A percentile compares a stretch with the other conserved stretches of the same genome.
Conservation (phyloP, 2,888 invertebrate species). For the Arge pagana region DNA sequence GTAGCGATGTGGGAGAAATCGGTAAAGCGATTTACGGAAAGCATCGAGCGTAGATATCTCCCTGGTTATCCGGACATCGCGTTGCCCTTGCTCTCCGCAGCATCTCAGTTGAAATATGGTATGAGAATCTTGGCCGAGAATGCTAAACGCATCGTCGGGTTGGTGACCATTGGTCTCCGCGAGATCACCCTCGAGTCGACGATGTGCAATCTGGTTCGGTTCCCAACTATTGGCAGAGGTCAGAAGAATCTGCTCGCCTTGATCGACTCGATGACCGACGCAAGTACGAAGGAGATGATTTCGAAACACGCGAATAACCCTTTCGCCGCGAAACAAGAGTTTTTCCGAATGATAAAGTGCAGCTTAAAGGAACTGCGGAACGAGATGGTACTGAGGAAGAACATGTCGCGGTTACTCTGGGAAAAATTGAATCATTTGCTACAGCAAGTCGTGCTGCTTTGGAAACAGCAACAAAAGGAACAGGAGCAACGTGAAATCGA, state of each 20-base stretch:
- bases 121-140: slow-evolving; percentile 64
- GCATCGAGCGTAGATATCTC: slow-evolving; percentile 63
- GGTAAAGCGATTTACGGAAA: slow-evolving; percentile 62
- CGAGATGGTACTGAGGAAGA: slow-evolving; percentile 63
- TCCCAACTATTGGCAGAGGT: slow-evolving; percentile 56
- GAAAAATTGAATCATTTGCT: slow-evolving; percentile 63
- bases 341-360: slow-evolving; percentile 69
- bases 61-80: slow-evolving; percentile 80
- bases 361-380: slow-evolving; percentile 73
- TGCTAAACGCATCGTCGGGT: slow-evolving; percentile 59
- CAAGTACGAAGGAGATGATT: slow-evolving; percentile 55
- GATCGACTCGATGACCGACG: slow-evolving; percentile 60
- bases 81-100: slow-evolving; percentile 70
- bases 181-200: slow-evolving; percentile 40
- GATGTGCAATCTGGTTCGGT: slow-evolving; percentile 61
- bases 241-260: slow-evolving; percentile 53
- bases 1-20: slow-evolving; percentile 63
- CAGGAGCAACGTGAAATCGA: slow-evolving; percentile 71
- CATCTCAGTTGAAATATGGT: slow-evolving; percentile 71
- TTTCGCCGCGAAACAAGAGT: slow-evolving; percentile 55
- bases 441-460: slow-evolving; percentile 68
- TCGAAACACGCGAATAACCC: slow-evolving; percentile 48
- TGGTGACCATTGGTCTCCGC: slow-evolving; percentile 41
- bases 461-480: slow-evolving; percentile 77
- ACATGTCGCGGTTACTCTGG: slow-evolving; percentile 58